Base-by-base conservation (phyloP, 2,797 vertebrate species). In the Gobionotothen gibberifrons region DNA sequence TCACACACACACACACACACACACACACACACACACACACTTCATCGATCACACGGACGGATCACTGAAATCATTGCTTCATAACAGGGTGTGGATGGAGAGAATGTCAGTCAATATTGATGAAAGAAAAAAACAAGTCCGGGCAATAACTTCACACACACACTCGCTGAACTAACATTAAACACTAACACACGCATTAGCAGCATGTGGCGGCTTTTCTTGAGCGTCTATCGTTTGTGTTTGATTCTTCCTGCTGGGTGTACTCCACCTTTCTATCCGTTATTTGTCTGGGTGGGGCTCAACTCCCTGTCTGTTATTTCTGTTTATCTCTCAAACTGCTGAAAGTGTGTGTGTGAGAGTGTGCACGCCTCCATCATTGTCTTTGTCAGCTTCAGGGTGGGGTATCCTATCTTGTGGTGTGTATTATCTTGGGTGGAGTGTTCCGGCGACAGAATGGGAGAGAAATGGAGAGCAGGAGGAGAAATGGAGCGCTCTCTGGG, bases 381-480 rank as follows among this genome's bases (percentile, higher is more conserved):
- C 72, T 87, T 76, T 84, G 80, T 85, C 64, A 73, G 70, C 78
- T 75, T 55, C 51, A 71, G 85, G 87, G 84, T 78, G 85, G 72
- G 56, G 84, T 81, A 80, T 86, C 86, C 87, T 84, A 79, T 90
- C 80, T 70, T 69, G 72, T 80, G 84, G 64, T 78, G 68, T 78
- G 68, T 73, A 78, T 82, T 89, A 87, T 92, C 85, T 72, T 74
- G 79, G 86, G 82, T 22, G 77, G 65, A 52, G 74, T 75, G 60
- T 81, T 86, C 65, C 67, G 17, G 74, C 36, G 2, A 53, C 72
- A 81, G 70, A 83, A 59, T 57, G 65, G 54, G 66, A 78, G 29
- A 65, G 68, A 74, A 86, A 70, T 42, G 44, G 66, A 70, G 58
- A 69, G 57, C 52, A n/a, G 57, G 67, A 76, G 61, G 43, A 59